Base-by-base conservation (phyloP, 2,797 vertebrate genomes). In the Anolis apletophallus region DNA sequence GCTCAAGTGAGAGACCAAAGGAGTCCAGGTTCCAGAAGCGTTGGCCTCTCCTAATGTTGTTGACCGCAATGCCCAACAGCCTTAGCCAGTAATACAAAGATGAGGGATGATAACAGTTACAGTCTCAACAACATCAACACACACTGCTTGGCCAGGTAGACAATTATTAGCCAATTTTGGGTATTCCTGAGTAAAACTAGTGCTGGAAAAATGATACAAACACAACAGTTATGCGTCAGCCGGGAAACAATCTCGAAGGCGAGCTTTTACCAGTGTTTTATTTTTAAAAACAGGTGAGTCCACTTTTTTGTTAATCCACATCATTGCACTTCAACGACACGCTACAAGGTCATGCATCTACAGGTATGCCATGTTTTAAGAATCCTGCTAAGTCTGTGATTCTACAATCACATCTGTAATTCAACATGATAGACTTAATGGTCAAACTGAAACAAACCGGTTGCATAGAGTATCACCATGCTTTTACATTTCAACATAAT, bases 381-480 rank as follows among this genome's bases (percentile, higher is more conserved):
- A 95, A 96, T 95, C 95, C 90, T 97, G 96, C 95, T 94, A 97
- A 95, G 96, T 97, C 97, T 97, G 96, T 96, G 95, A 97, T 97
- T 97, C 97, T 97, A 98, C 97, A 97, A 96, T 97, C 98, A 97
- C 46, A 97, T 97, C 97, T 97, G 97, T 96, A 97, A 96, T 95
- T 97, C 97, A 96, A 97, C 96, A 97, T 96, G 96, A 97, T 97
- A 98, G 98, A 97, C 4, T 97, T 97, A 97, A 93, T 96, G 96
- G 96, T 97, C 97, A 97, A 96, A 96, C 93, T 95, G 92, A 96
- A 94, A 96, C 96, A 95, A 98, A 97, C 97, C 97, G 98, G 97
- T 99, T 99, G 98, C 98, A 99, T 99, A 99, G 98, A 98, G 97
- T 98, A 98, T 98, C 98, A 98, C 98, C 98, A 99, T 99, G 98